phyloP scores from a whole-genome alignment of 1,140 invertebrate species.

The Linepithema humile region DNA sequence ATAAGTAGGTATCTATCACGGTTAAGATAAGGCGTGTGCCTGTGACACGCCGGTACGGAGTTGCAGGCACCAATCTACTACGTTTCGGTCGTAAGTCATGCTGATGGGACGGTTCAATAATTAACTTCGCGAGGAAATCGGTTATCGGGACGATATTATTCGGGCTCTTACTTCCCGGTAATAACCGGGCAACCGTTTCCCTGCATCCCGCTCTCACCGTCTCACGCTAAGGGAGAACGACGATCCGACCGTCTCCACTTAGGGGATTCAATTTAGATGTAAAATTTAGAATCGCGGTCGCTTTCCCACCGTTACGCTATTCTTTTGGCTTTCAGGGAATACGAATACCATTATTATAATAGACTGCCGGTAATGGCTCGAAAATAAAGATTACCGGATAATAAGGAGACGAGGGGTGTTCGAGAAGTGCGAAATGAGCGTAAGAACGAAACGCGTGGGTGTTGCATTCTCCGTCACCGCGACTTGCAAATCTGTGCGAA shows the following conservation, averaged over 20 bases:
- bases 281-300: conserved; percentile 72
- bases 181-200: conserved; percentile 65
- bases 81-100: conserved; percentile 78
- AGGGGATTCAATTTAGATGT: conserved; percentile 79
- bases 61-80: conserved; percentile 65
- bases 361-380: conserved; percentile 68
- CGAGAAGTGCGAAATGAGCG: not conserved
- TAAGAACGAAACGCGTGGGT: not conserved
- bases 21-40: conserved; percentile 58
- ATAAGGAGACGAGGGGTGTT: conserved; percentile 11
- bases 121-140: conserved; percentile 79
- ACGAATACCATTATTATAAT: conserved; percentile 71
- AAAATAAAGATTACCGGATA: conserved; percentile 67
- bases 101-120: conserved; percentile 81
- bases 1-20: conserved; percentile 71
- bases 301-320: not conserved
- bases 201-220: conserved; percentile 17
- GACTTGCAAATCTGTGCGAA: conserved; percentile 39
- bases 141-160: conserved; percentile 80
- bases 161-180: conserved; percentile 71
- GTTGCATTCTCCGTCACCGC: not conserved
- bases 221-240: conserved; percentile 21
- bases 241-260: conserved; percentile 58
- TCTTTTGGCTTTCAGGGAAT: conserved; percentile 16
- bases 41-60: conserved; percentile 51